Base-by-base conservation (phyloP, 2,797 vertebrate species). In the Chelidonichthys spinosus region DNA sequence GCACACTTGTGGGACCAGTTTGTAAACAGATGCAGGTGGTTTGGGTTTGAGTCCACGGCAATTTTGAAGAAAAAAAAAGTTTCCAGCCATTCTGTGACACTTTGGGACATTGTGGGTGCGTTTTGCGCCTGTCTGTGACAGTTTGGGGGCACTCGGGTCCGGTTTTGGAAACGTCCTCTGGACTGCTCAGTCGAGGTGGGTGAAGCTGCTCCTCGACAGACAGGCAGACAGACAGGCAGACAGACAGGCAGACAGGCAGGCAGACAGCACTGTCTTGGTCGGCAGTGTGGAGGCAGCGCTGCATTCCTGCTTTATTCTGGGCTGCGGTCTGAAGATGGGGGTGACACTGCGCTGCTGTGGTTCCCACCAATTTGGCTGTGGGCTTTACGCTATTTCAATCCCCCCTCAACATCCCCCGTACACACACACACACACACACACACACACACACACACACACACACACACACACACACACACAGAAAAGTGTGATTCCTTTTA, bases 301-400 rank as follows among this genome's bases (percentile, higher is more conserved):
- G 33, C 89, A 93, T 93, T 93, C 91, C 89, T 85, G 84, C 86
- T 86, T 89, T 92, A 93, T 93, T 93, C 91, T 91, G 90, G 87
- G 89, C 80, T 88, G 90, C 3, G 89, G 91, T 86, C 58, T 83
- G 70, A 83, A 89, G 82, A 90, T 70, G 84, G 88, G 91, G 90
- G 86, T 79, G 86, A 90, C 86, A 87, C 84, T 72, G 81, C 35
- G 77, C 89, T 75, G 79, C 87, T 78, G 91, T 66, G 86, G 90
- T 86, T 70, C 40, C 70, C 76, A 63, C 85, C 85, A 87, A 90
- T 92, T 92, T 88, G 85, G 71, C 84, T 91, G 85, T 79, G 89
- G 91, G 85, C 78, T 91, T 87, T 54, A 77, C 33, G 64, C 86
- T 91, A 91, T 90, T 91, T 91, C 85, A 83, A 83, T 72, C 75